Conservation (phyloP, 2,113 vertebrate species). For the Coracopsis vasa region DNA sequence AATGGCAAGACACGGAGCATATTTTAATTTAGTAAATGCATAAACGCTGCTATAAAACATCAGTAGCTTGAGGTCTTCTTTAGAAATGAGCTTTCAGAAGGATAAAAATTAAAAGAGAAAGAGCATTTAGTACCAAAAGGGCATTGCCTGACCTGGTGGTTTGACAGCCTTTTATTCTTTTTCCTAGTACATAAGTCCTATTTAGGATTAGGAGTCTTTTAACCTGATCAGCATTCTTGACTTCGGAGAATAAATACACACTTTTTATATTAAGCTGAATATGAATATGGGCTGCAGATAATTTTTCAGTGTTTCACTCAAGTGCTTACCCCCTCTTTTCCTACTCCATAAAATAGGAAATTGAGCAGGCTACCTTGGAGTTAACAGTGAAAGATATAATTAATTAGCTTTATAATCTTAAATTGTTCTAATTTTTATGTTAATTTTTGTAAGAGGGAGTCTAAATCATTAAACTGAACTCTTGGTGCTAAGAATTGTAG, state of each 20-base stretch:
- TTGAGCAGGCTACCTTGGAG: constrained; percentile 6
- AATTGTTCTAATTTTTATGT: not conserved
- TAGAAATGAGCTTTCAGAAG: constrained; percentile 46
- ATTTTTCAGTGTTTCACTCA: constrained; percentile 53
- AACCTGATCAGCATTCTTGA: not conserved
- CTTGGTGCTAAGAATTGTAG: not conserved
- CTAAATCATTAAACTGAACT: constrained; percentile 42
- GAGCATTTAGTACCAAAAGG: not conserved
- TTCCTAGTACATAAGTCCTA: not conserved
- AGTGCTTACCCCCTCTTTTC: not conserved
- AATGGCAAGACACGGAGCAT: constrained; percentile 61
- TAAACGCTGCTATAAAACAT: constrained; percentile 61
- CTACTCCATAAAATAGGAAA: constrained; percentile 36
- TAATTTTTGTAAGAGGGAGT: constrained; percentile 44
- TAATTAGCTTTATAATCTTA: constrained; percentile 42
- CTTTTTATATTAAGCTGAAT: not conserved
- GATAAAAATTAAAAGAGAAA: not conserved
- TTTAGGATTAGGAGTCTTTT: not conserved
- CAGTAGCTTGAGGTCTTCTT: constrained; percentile 37
- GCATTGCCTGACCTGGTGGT: not conserved
- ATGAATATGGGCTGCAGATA: not conserved
- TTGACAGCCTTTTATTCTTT: not conserved
- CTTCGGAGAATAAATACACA: not conserved
- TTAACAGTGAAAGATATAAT: constrained; percentile 28
- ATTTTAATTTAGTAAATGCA: constrained; percentile 76